Evolutionary conservation across 64 coral and sea anemone genomes (phyloP).

Genomic region (Catalaphyllia jardinei): DNA sequence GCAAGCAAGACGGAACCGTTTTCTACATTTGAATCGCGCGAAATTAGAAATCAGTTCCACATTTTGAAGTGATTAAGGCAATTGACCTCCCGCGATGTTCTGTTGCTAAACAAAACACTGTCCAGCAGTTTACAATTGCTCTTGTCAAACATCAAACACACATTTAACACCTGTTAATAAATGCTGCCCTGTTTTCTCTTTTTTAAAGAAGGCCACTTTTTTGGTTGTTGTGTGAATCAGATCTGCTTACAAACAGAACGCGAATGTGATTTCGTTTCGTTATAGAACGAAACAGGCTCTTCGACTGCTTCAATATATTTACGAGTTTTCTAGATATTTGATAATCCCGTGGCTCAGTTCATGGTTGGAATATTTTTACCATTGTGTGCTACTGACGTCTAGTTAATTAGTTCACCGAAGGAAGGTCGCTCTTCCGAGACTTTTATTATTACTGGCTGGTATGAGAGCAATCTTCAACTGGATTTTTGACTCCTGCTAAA

Average conservation of each 20-base stretch:
- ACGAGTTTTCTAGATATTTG: background rate
- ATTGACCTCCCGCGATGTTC: no score
- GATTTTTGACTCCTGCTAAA: background rate
- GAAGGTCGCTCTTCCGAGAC: background rate
- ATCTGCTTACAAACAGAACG: background rate
- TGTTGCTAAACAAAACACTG: no score
- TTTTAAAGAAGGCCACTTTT: no score
- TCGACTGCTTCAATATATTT: background rate
- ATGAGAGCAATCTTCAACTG: background rate
- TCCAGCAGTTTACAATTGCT: no score
- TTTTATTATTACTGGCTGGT: background rate
- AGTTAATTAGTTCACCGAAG: background rate
- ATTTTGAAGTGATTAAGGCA: no score
- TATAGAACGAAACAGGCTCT: background rate
- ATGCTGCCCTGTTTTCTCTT: no score
- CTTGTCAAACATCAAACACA: no score
- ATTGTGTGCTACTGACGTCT: background rate
- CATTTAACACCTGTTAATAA: no score
- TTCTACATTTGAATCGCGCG: no score
- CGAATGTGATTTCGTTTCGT: background rate
- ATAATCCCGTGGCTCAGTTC: background rate
- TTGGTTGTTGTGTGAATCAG: no score
- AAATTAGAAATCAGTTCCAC: no score
- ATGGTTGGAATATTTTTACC: constrained; percentile 9
- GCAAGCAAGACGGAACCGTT: no score